Base-by-base conservation (phyloP, 2,797 vertebrate species). In the Hypotaenidia okinawae region DNA sequence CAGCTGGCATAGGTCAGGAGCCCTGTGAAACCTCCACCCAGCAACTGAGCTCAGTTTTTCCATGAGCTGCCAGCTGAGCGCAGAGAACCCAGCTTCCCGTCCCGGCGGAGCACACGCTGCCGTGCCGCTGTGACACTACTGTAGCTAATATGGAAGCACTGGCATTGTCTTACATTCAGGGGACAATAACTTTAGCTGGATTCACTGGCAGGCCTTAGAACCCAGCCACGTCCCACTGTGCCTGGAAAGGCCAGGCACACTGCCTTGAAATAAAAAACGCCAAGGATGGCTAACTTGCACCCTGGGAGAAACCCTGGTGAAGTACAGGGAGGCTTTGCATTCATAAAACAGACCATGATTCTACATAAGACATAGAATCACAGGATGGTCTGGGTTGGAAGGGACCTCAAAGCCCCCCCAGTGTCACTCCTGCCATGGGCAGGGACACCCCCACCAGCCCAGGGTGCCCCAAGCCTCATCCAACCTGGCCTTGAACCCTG, bases 41-140 rank as follows among this genome's bases (percentile, higher is more conserved):
- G 79, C 17, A 37, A 13, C 80, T 68, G 74, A 92, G 78, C 87
- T 96, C 93, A 94, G 61, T 58, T 90, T 94, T 96, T 90, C 91
- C 95, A 57, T 19, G 32, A 93, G 81, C 80, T 90, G 83, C 62
- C 47, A 57, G 25, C 59, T 28, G 32, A 3, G 47, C 4, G 33
- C 0, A 1, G 49, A 61, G 70, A 63, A 41, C 33, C 27, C 4
- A 4, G 19, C 32, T 55, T 28, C 77, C 39, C 58, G 15, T 2
- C 2, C 78, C 73, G 81, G 72, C 86, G 87, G 66, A 76, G 68
- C 51, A n/a, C 33, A 25, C 0, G 0, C 22, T 75, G 68, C 47
- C 28, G 22, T 10, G 41, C 55, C 70, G 86, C 70, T 76, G 43
- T 9, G 79, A n/a, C 67, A 47, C 11, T 47, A 12, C 69, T 91